phyloP scores from a whole-genome alignment of 2,888 invertebrate genomes.

The Carpatolechia fugitivella region DNA sequence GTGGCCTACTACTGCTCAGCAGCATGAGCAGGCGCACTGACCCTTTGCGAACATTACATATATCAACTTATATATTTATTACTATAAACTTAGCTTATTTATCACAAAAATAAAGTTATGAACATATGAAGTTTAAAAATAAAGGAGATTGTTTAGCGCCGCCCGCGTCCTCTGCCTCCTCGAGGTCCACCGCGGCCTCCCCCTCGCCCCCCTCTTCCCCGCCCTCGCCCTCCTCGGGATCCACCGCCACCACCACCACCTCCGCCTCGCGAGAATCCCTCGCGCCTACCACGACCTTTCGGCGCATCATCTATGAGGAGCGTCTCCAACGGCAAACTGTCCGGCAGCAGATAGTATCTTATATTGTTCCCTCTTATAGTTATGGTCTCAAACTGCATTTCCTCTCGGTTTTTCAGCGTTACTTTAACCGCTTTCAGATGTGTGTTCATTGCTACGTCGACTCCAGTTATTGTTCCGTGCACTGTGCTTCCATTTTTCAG shows the following conservation, averaged over 20 bases:
- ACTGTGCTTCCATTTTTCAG: constrained; percentile 99
- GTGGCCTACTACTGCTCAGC: no score
- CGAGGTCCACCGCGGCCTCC: constrained; percentile 45
- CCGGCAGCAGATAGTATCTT: constrained; percentile 96
- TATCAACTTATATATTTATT: no score
- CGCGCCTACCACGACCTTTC: constrained; percentile 94
- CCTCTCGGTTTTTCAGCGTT: constrained; percentile 96
- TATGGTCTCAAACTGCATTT: constrained; percentile 94
- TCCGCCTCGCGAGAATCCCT: constrained; percentile 87
- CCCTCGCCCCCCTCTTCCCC: constrained; percentile 51
- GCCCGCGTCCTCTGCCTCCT: background rate
- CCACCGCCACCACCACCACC: constrained; percentile 86
- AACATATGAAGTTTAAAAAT: background rate
- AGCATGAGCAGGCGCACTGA: no score
- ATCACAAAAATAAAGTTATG: no score
- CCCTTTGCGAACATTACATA: no score
- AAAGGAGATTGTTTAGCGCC: background rate
- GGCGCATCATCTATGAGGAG: constrained; percentile 97
- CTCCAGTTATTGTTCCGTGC: constrained; percentile 97
- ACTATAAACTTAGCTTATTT: no score
- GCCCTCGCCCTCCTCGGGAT: constrained; percentile 81
- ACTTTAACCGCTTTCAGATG: constrained; percentile 99
- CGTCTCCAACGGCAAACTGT: constrained; percentile 97
- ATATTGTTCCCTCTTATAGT: constrained; percentile 98
- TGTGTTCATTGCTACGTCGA: constrained; percentile 99